Base-by-base conservation (phyloP, 64 coral and sea anemone species). In the Trachythela sp. region DNA sequence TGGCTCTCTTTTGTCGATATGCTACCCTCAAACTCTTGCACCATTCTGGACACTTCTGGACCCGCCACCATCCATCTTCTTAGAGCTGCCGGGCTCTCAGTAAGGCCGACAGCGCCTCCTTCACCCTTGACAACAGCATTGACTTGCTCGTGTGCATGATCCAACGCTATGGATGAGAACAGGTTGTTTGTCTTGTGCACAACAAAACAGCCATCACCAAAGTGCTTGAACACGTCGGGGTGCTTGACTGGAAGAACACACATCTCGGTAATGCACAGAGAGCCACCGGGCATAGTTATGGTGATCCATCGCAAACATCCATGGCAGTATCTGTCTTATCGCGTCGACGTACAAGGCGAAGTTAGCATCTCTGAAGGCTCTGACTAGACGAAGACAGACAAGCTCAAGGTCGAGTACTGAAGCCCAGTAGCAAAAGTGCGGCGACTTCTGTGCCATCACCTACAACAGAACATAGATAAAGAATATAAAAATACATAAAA, bases 371-470 rank as follows among this genome's bases (percentile, higher is more conserved):
- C 75, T 35, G 0, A 80, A 39, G 4, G 75, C 32, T 36, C 30
- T 9, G 27, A 80, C 75, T 9, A 38, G 37, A 2, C 4, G 26
- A 4, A 89, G 34, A n/a, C 41, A 48, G 10, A 34, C 51, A 1
- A 13, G 36, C 36, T 89, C 71, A 1, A 89, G 45, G 17, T 89
- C 88, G 24, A 89, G 26, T 26, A 89, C 88, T 31, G 71, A 35
- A 48, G 39, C 76, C 87, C 54, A 68, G 40, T 68, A 89, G 37
- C 34, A 39, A 33, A 40, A 67, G 29, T 89, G 64, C 60, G 32
- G 59, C 18, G 11, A n/a, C 13, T 36, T 35, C 13, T 30, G 0
- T 27, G 87, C 76, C 87, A n/a, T 40, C 18, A 77, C n/a, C n/a
- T n/a, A n/a, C n/a, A n/a, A n/a, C n/a, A n/a, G n/a, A n/a, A n/a